Conservation (phyloP, 2,888 invertebrate species). For the Volucella inanis region DNA sequence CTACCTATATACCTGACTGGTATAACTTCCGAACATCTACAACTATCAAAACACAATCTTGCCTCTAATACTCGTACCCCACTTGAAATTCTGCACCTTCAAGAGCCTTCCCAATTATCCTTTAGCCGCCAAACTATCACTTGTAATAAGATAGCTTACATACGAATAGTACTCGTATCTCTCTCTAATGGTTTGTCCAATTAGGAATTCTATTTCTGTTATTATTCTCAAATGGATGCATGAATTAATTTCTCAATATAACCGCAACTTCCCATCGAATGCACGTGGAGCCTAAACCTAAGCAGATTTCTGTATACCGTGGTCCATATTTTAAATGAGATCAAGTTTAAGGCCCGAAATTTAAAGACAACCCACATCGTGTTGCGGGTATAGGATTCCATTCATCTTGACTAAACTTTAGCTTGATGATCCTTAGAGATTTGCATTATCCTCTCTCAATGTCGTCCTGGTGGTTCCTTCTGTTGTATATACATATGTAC, state of each 20-base stretch:
- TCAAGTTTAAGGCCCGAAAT: conserved; percentile 23
- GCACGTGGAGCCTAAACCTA: background rate
- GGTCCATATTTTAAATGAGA: conserved; percentile 6
- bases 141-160: too few species aligned
- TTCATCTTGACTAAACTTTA: conserved; percentile 11
- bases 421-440: conserved; percentile 14
- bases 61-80: too few species aligned
- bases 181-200: too few species aligned
- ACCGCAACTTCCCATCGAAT: background rate
- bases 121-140: too few species aligned
- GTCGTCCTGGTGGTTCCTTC: background rate
- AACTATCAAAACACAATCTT: too few species aligned
- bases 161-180: too few species aligned
- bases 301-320: background rate
- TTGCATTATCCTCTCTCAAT: background rate
- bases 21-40: background rate
- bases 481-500: background rate
- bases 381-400: background rate
- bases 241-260: too few species aligned
- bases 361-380: conserved; percentile 15
- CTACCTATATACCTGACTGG: background rate
- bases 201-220: too few species aligned
- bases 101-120: too few species aligned
- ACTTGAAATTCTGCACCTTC: too few species aligned
- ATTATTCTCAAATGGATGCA: too few species aligned